Evolutionary conservation across 1,140 invertebrate genomes (phyloP).

Genomic region (Lamellibrachia luymesi): DNA sequence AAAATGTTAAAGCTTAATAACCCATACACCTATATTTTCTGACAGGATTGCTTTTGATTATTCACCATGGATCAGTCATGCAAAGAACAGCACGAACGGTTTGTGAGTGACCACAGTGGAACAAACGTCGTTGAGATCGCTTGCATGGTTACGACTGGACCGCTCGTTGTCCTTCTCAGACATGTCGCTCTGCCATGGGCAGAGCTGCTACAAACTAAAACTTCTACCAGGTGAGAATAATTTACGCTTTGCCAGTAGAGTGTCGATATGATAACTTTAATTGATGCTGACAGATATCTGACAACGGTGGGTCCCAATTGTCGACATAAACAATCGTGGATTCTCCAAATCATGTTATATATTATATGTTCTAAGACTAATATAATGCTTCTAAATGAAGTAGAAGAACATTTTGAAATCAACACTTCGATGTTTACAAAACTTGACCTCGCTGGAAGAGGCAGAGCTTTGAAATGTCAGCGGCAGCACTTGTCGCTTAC

Average conservation of each 20-base stretch:
- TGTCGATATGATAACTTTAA: background rate
- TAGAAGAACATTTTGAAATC: too few relatives aligned
- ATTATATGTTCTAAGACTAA: too few relatives aligned
- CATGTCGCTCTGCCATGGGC: conserved; percentile 17
- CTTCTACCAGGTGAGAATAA: background rate
- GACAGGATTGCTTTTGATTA: background rate
- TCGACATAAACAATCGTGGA: background rate
- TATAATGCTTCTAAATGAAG: too few relatives aligned
- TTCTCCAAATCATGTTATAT: too few relatives aligned
- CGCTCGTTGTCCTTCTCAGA: conserved; percentile 25
- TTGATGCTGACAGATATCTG: background rate
- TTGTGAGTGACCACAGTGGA: conserved; percentile 37
- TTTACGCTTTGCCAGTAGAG: background rate
- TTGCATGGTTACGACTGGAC: conserved; percentile 15
- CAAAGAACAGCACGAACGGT: conserved; percentile 43
- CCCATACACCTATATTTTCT: background rate
- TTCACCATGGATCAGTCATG: conserved; percentile 27
- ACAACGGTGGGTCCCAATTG: background rate
- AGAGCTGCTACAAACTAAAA: background rate
- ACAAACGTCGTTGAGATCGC: conserved; percentile 19
- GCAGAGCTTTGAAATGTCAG: too few relatives aligned
- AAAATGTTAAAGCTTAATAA: background rate
- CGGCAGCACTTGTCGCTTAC: too few relatives aligned
- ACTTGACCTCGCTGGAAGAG: too few relatives aligned
- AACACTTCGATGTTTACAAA: too few relatives aligned